Base-by-base conservation (phyloP, 2,113 vertebrate genomes). In the Felis catus region DNA sequence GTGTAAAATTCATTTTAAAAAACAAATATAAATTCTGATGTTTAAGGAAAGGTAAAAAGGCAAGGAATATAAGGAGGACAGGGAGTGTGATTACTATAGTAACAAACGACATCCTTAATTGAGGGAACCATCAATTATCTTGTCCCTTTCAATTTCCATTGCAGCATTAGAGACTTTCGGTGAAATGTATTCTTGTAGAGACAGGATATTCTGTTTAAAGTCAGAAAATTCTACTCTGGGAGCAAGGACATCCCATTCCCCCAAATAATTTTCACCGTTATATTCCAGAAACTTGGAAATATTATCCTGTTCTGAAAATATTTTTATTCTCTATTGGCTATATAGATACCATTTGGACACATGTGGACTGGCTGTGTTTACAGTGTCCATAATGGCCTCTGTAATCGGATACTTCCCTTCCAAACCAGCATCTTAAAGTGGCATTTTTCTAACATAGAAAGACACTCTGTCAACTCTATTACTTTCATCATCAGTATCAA, bases 121-220 rank as follows among this genome's bases (percentile, higher is more conserved):
- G 71, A 74, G n/a, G 58, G 9, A 92, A 76, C 19, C 41, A 73
- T 95, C 97, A 90, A 29, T 96, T 97, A 95, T 29, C 66, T 93
- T 97, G 84, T 95, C 90, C 58, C 78, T 96, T 97, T 96, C 80
- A 92, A 94, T 98, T 97, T 97, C 48, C 29, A 61, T 19, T 29
- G 14, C 12, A 85, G 45, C 48, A 51, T 70, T 85, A 58, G 74
- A 13, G 53, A 78, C 53, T 88, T 36, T 79, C 8, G 12, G 63
- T 94, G 74, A 96, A 96, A 95, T 91, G 48, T 94, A 74, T 93
- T 96, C 80, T 96, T 90, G 29, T 78, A 97, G 86, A 93, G 58
- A 82, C 15, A 58, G 31, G 61, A 33, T 91, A 61, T 70, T 81
- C 39, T 94, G 79, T 65, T 96, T 86, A 92, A 88, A 96, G 53